A percentile compares a stretch with the other conserved stretches of the same genome.
Conservation (phyloP, 2,888 invertebrate species). For the Trilocha varians region DNA sequence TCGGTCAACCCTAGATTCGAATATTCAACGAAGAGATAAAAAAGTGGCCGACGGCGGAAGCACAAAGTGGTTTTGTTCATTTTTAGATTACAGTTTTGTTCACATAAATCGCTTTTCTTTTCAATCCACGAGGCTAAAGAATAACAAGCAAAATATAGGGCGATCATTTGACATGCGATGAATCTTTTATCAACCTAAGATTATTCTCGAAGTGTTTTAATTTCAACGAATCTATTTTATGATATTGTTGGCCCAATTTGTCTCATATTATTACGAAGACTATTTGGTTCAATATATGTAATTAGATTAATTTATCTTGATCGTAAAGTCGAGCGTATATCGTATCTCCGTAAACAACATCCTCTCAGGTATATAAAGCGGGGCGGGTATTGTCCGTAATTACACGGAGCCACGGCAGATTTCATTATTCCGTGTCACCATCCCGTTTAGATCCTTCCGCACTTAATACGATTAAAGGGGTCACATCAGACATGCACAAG, state of each 20-base stretch:
- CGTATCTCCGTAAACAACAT: slow-evolving; percentile 10
- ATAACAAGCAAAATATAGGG: neutral
- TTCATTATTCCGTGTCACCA: slow-evolving; percentile 51
- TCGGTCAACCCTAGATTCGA: no score
- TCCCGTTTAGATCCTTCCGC: slow-evolving; percentile 40
- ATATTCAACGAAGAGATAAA: no score
- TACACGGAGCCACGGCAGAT: slow-evolving; percentile 42
- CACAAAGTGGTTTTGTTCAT: neutral
- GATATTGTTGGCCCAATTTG: neutral
- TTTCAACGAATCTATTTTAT: neutral
- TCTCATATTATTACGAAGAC: neutral
- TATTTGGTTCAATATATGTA: neutral
- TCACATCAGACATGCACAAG: slow-evolving; percentile 38
- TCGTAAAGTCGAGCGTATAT: slow-evolving; percentile 17
- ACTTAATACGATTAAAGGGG: slow-evolving; percentile 55
- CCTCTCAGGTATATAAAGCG: slow-evolving; percentile 18
- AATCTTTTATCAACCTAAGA: neutral
- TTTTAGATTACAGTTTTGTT: slow-evolving; percentile 1
- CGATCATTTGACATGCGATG: neutral
- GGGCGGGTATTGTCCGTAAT: slow-evolving; percentile 45
- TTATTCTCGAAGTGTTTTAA: no score
- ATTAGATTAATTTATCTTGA: slow-evolving; percentile 23
- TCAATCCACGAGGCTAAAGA: neutral
- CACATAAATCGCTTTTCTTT: slow-evolving; percentile 8
- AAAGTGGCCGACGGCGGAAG: neutral